Base-by-base conservation (phyloP, 2,888 invertebrate species). In the Drosophila mercatorum region DNA sequence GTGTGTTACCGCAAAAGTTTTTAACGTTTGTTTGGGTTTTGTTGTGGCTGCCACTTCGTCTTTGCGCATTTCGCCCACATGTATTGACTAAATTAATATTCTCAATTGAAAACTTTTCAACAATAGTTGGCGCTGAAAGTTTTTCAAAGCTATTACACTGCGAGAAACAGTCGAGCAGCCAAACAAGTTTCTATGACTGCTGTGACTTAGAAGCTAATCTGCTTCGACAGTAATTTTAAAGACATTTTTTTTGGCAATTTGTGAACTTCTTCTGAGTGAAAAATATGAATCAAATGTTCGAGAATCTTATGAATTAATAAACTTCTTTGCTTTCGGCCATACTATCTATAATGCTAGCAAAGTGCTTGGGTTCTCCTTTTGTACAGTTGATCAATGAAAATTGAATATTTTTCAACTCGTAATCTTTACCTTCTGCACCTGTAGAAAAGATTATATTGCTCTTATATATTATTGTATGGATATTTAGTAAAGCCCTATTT, bases 21-120 rank as follows among this genome's bases (percentile, higher is more conserved):
- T 87, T 81, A 82, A 73, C 87, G 73, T 81, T 90, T 84, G 85
- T 88, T 84, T 84, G 72, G 81, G 66, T 72, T 78, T 80, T 58
- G 78, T 75, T 59, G 59, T 63, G 80, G 68, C 67, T 73, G 83
- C 49, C 73, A 71, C 73, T 76, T 64, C 68, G 68, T 70, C 78
- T 70, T 70, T 75, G 79, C 70, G 75, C 79, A 72, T 80, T 73
- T 80, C 66, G 75, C 89, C 87, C 89, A 89, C 87, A 89, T 87
- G 87, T 88, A 89, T 88, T 89, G 90, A 84, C 88, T 89, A 89
- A 88, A 88, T 88, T 88, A 90, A 88, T 88, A 88, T 89, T 81
- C 88, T 90, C 90, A 84, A 88, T 88, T 89, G 80, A 83, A 88
- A 88, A 88, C 79, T 85, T 90, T 89, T 81, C 70, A 89, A 88